These are phyloP conservation scores for Portunus trituberculatus DNA, from an alignment of 1,140 invertebrate species.

Conservation along the genomic window DNA sequence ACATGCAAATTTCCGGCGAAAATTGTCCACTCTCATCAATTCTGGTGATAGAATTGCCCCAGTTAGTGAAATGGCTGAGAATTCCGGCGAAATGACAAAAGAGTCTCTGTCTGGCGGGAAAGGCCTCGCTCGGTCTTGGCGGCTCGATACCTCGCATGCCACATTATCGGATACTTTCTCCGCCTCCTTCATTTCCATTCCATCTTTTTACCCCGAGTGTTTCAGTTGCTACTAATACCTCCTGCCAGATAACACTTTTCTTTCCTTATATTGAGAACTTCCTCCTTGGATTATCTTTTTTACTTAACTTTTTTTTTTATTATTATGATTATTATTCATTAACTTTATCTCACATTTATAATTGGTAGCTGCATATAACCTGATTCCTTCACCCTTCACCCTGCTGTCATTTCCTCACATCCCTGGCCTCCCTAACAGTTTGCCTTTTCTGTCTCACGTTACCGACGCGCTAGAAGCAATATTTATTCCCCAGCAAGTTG, in stretches of 20 bases:
- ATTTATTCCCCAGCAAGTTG: background rate
- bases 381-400: background rate
- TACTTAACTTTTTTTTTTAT: too few relatives aligned
- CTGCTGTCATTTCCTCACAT: background rate
- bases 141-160: background rate
- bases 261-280: background rate
- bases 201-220: too few relatives aligned
- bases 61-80: conserved; percentile 11
- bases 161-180: too few relatives aligned
- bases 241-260: too few relatives aligned
- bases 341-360: too few relatives aligned
- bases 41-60: background rate
- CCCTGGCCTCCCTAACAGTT: background rate
- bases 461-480: background rate
- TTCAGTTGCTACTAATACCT: too few relatives aligned
- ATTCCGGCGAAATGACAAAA: background rate
- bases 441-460: too few relatives aligned
- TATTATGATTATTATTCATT: too few relatives aligned
- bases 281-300: too few relatives aligned
- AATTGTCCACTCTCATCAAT: conserved; percentile 4
- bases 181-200: too few relatives aligned
- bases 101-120: background rate
- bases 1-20: conserved; percentile 21
- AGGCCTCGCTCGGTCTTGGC: background rate
- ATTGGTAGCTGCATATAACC: too few relatives aligned